Conservation (phyloP, 30 jellyfish, hydroid and myxozoan species). For the Kudoa iwatai region DNA sequence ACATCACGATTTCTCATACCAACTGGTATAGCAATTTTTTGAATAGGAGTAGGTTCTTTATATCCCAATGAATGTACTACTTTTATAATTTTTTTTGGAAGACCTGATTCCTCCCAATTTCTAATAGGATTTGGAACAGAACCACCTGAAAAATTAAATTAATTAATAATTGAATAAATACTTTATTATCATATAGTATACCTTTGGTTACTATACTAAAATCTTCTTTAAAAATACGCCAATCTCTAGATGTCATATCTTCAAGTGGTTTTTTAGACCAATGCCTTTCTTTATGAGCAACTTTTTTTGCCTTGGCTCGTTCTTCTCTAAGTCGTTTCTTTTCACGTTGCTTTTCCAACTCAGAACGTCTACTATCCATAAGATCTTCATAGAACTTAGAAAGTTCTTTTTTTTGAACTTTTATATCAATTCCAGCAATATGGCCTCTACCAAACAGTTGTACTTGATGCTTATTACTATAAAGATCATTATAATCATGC, state of each 20-base stretch:
- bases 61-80: conserved; percentile 20
- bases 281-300: conserved; percentile 46
- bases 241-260: conserved; percentile 67
- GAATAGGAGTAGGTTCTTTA: conserved; percentile 93
- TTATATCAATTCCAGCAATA: conserved; percentile 80
- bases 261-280: conserved; percentile 36
- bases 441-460: conserved; percentile 79
- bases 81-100: conserved; percentile 27
- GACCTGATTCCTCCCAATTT: conserved; percentile 30
- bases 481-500: conserved; percentile 42
- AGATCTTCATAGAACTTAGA: conserved; percentile 47
- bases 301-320: too few relatives aligned
- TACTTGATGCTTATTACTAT: conserved; percentile 38
- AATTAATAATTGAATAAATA: too few relatives aligned
- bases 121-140: conserved; percentile 48
- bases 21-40: conserved; percentile 71
- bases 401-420: conserved; percentile 27
- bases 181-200: too few relatives aligned
- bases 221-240: conserved; percentile 82
- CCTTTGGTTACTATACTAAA: conserved; percentile 30
- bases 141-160: too few relatives aligned
- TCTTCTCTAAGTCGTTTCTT: not conserved
- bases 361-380: conserved; percentile 45
- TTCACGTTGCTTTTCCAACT: conserved; percentile 22
- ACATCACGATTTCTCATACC: conserved; percentile 67